Evolutionary conservation across 2,113 vertebrate species (phyloP).

Genomic region (Micromys minutus): DNA sequence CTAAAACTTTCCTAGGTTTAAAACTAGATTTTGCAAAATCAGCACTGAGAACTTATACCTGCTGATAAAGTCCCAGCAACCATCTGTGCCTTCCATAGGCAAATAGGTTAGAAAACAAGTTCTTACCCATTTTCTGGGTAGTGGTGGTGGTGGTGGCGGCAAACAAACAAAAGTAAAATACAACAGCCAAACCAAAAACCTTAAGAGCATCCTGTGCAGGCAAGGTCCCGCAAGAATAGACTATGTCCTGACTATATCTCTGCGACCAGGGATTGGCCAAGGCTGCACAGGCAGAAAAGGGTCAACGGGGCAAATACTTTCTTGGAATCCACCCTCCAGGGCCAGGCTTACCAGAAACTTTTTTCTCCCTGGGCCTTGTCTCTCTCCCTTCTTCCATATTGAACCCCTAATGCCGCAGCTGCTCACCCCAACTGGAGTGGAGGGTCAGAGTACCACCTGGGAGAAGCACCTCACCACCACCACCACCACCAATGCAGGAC

Average conservation of each 20-base stretch:
- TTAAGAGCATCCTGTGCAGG: neutral
- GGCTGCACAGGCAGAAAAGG: neutral
- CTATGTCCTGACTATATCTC: neutral
- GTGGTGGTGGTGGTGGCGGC: neutral
- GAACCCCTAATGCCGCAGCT: too few relatives aligned
- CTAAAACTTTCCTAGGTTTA: neutral
- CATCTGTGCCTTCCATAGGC: neutral
- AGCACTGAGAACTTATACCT: neutral
- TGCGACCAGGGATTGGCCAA: neutral
- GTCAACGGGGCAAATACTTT: conserved; percentile 58
- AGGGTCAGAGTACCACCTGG: neutral
- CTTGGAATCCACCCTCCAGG: neutral
- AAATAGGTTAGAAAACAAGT: neutral
- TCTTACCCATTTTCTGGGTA: neutral
- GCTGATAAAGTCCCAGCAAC: neutral
- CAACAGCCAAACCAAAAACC: neutral
- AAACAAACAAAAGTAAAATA: neutral
- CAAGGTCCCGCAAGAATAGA: neutral
- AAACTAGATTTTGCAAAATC: neutral
- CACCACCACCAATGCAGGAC: neutral
- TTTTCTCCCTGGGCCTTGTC: neutral
- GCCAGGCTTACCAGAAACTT: neutral
- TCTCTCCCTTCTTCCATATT: neutral
- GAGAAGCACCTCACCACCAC: neutral
- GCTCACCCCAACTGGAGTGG: neutral